phyloP scores from a whole-genome alignment of 2,113 vertebrate genomes.

The Takifugu bimaculatus region DNA sequence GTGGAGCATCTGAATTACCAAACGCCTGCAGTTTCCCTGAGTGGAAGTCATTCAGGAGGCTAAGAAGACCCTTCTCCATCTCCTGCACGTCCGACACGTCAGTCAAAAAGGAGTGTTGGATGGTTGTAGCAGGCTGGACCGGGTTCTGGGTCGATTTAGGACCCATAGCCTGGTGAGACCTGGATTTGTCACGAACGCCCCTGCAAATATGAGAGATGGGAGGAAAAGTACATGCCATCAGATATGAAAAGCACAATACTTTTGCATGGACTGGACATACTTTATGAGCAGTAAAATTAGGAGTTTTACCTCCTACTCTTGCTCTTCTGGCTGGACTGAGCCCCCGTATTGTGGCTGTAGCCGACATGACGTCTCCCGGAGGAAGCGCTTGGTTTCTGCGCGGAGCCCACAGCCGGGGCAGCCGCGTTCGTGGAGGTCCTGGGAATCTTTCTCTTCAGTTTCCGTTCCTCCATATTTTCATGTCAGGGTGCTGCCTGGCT shows the following conservation, averaged over 20 bases:
- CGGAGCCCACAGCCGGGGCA: slow-evolving; percentile 46
- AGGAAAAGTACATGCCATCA: not conserved
- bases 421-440: slow-evolving; percentile 78
- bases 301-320: slow-evolving; percentile 81
- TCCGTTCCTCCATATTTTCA: slow-evolving; percentile 88
- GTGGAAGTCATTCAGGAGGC: slow-evolving; percentile 97
- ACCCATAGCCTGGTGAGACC: slow-evolving; percentile 54
- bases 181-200: slow-evolving; percentile 83
- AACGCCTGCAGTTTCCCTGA: slow-evolving; percentile 97
- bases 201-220: slow-evolving; percentile 53
- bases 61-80: slow-evolving; percentile 95
- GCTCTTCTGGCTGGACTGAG: slow-evolving; percentile 80
- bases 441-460: slow-evolving; percentile 87
- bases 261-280: too few relatives aligned
- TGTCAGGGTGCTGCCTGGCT: slow-evolving; percentile 21
- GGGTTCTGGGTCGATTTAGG: slow-evolving; percentile 69
- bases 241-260: not conserved
- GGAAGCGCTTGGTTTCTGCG: slow-evolving; percentile 49
- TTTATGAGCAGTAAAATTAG: not conserved
- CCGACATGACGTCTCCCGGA: slow-evolving; percentile 79
- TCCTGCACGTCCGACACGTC: slow-evolving; percentile 97
- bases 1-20: slow-evolving; percentile 67
- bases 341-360: slow-evolving; percentile 74
- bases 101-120: slow-evolving; percentile 95
- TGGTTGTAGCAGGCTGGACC: slow-evolving; percentile 79